These are phyloP conservation scores for Sphaerophoria taeniata DNA, from an alignment of 2,888 invertebrate genomes.

Conservation along the genomic window DNA sequence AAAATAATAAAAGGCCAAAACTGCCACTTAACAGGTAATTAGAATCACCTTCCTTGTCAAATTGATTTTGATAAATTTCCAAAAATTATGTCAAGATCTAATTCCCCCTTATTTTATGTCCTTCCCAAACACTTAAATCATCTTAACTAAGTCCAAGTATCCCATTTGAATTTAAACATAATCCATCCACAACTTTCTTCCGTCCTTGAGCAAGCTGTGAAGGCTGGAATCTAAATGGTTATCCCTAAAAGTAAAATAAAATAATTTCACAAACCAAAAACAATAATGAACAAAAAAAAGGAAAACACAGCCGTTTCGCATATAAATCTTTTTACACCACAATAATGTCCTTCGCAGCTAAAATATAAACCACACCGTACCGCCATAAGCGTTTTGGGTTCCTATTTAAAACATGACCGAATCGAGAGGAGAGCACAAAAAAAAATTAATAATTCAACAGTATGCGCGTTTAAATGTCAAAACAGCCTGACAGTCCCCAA, in stretches of 20 bases:
- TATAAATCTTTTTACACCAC: slow-evolving; percentile 31
- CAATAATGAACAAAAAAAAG: slow-evolving; percentile 13
- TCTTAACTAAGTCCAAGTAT: neutral
- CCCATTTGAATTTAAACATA: slow-evolving; percentile 4
- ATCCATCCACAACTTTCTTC: neutral
- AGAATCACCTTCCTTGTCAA: no score
- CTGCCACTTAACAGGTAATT: no score
- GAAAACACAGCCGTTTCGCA: slow-evolving; percentile 17
- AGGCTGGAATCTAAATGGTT: neutral
- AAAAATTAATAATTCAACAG: slow-evolving; percentile 61
- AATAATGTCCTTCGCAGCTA: slow-evolving; percentile 19
- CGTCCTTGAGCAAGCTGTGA: neutral
- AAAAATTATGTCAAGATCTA: neutral
- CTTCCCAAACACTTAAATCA: neutral
- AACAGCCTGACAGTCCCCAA: slow-evolving; percentile 51
- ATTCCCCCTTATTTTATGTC: neutral
- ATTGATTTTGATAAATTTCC: no score
- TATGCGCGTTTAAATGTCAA: slow-evolving; percentile 53
- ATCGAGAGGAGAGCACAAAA: neutral
- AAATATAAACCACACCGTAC: slow-evolving; percentile 29
- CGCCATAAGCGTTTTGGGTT: neutral
- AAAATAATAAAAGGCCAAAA: no score
- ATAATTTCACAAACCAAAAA: slow-evolving; percentile 31
- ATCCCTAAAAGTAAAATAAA: slow-evolving; percentile 19
- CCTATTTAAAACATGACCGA: neutral